Percentiles rank a stretch among this genome's conserved stretches.
phyloP scores from a whole-genome alignment of 2,113 vertebrate genomes.

The Psittacula cyanocephala region DNA sequence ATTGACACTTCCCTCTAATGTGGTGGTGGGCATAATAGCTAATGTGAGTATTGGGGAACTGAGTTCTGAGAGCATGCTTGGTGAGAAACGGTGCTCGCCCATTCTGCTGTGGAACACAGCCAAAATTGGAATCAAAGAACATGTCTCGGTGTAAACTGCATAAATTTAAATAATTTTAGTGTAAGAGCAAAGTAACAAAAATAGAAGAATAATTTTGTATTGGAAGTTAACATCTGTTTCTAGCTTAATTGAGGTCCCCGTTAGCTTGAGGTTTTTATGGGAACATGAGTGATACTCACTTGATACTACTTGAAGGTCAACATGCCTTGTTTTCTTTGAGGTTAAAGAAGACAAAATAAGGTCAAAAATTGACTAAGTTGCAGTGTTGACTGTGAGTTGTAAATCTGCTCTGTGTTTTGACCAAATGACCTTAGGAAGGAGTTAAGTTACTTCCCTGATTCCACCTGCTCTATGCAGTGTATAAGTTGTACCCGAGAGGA shows the following conservation, averaged over 20 bases:
- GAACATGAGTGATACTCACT: not conserved
- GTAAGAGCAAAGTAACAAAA: not conserved
- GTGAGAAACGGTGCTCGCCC: not conserved
- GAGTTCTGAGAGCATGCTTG: not conserved
- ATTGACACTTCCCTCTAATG: accelerated
- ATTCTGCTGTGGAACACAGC: not conserved
- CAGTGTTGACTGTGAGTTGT: not conserved
- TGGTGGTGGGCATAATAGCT: not conserved
- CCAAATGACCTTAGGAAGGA: not conserved
- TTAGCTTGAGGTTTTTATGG: not conserved
- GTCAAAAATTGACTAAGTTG: not conserved
- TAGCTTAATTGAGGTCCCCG: not conserved
- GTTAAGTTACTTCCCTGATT: not conserved
- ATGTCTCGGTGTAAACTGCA: not conserved
- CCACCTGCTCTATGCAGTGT: accelerated
- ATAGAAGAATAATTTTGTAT: not conserved
- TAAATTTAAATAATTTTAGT: not conserved
- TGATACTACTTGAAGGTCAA: not conserved
- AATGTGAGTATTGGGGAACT: not conserved
- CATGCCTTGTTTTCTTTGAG: accelerated
- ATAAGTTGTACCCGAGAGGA: not conserved
- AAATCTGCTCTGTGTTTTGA: not conserved
- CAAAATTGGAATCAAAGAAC: not conserved
- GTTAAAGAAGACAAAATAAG: not conserved
- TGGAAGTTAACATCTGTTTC: not conserved